phyloP scores from a whole-genome alignment of 2,888 invertebrate genomes.

The Brachypalpus laphriformis region DNA sequence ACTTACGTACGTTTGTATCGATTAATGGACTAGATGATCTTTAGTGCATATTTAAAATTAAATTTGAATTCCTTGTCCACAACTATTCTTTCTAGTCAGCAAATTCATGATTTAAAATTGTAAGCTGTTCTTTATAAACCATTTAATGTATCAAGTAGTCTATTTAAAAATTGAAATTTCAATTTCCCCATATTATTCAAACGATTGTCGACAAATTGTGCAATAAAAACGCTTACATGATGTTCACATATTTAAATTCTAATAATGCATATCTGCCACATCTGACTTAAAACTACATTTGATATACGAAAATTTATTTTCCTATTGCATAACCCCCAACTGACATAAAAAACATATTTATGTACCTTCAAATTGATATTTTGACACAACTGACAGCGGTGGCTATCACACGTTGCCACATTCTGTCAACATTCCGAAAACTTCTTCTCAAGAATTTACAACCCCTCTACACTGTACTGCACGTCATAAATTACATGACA shows the following conservation, averaged over 20 bases:
- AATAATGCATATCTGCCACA: not conserved
- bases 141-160: too few relatives aligned
- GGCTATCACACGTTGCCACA: conserved; percentile 6
- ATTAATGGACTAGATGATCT: too few relatives aligned
- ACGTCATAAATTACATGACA: conserved; percentile 58
- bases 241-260: not conserved
- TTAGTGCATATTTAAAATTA: too few relatives aligned
- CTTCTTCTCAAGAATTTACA: not conserved
- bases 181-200: too few relatives aligned
- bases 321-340: conserved; percentile 28
- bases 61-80: too few relatives aligned
- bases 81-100: too few relatives aligned
- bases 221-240: not conserved
- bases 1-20: too few relatives aligned
- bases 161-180: too few relatives aligned
- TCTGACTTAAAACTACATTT: not conserved
- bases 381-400: conserved; percentile 36
- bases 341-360: conserved; percentile 3
- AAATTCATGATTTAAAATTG: too few relatives aligned
- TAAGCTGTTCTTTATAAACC: too few relatives aligned
- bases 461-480: conserved; percentile 1
- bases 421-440: conserved; percentile 25
- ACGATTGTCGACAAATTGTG: not conserved
- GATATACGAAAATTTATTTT: conserved; percentile 31
- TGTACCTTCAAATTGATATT: conserved; percentile 7